phyloP scores from a whole-genome alignment of 2,113 vertebrate genomes.

The Callipepla squamata region DNA sequence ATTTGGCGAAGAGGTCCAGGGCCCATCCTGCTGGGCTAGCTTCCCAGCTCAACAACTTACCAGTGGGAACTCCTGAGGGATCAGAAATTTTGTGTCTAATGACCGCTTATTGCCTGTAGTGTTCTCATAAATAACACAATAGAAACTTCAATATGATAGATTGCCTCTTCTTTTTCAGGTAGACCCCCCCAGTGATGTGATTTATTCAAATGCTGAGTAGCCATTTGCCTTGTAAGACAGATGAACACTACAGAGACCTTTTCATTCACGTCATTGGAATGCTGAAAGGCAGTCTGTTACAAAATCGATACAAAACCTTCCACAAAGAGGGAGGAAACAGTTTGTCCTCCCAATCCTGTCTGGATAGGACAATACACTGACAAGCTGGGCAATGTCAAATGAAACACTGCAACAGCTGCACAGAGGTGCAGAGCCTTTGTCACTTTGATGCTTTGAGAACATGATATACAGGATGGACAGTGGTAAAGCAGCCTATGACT shows the following conservation, averaged over 20 bases:
- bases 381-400: background rate
- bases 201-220: slow-evolving; percentile 21
- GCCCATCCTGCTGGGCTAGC: background rate
- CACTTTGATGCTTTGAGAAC: background rate
- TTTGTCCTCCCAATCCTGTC: background rate
- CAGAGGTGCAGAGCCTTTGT: background rate
- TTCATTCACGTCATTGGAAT: background rate
- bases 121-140: slow-evolving; percentile 3
- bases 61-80: background rate
- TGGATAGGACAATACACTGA: background rate
- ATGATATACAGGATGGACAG: background rate
- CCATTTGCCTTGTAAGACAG: background rate
- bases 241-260: background rate
- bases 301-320: background rate
- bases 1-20: background rate
- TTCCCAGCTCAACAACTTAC: background rate
- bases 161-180: background rate
- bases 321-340: background rate
- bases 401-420: background rate
- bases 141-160: background rate
- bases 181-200: background rate
- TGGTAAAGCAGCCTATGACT: background rate
- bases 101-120: background rate
- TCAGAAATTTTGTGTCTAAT: background rate
- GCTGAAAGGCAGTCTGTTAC: background rate